These are phyloP conservation scores for Oeneis ivallda DNA, from an alignment of 2,888 invertebrate genomes.

Conservation along the genomic window DNA sequence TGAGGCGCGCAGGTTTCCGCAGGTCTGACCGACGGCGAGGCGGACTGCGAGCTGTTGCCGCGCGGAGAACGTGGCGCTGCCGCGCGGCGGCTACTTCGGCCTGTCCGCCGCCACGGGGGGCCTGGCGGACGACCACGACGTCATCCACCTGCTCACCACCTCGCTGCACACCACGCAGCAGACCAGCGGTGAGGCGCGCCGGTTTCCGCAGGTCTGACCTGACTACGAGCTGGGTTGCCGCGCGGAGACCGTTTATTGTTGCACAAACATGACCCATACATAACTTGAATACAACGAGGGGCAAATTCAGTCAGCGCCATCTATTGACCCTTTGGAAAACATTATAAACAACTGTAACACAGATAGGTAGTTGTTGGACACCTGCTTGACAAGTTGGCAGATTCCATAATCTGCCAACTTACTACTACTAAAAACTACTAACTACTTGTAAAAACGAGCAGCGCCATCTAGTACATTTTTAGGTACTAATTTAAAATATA, in stretches of 20 bases:
- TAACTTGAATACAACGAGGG: background rate
- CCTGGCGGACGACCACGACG: conserved; percentile 97
- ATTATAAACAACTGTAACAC: no score
- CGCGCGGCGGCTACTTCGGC: conserved; percentile 94
- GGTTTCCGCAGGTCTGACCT: conserved; percentile 91
- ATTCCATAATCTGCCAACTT: no score
- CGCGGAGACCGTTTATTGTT: conserved; percentile 83
- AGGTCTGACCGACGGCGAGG: conserved; percentile 95
- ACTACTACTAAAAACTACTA: no score
- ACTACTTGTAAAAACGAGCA: no score
- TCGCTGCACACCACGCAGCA: conserved; percentile 85
- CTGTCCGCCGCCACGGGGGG: conserved; percentile 98
- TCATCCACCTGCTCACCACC: conserved; percentile 93
- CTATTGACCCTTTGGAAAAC: no score
- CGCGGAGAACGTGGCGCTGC: conserved; percentile 93
- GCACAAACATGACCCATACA: background rate
- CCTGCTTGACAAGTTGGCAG: no score
- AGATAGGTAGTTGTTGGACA: no score
- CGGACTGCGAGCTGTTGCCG: conserved; percentile 97
- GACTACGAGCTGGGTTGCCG: conserved; percentile 98
- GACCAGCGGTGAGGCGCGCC: conserved; percentile 33
- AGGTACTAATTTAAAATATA: no score
- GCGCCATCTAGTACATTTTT: no score
- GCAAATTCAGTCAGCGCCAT: background rate
- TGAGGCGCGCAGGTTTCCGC: no score